Conservation (phyloP, 2,113 vertebrate genomes). For the Ahaetulla prasina region DNA sequence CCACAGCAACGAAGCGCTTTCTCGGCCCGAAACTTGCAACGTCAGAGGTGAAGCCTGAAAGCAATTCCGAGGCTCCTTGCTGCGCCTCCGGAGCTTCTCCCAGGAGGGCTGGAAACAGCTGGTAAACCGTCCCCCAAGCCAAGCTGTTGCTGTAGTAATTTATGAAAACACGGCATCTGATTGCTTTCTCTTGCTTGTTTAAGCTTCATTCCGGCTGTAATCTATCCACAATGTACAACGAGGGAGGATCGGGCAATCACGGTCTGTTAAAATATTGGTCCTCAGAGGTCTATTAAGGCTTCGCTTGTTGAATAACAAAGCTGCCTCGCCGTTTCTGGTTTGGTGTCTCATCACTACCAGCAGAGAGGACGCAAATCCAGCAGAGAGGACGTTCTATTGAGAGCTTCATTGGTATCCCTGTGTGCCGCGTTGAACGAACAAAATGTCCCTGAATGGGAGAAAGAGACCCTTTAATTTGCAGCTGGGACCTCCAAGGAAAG, state of each 20-base stretch:
- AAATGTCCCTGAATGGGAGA: background rate
- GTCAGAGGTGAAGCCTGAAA: background rate
- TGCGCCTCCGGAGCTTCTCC: accelerated
- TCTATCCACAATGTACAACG: accelerated
- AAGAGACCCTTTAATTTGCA: background rate
- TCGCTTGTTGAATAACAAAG: background rate
- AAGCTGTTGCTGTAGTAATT: background rate
- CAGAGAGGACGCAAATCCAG: background rate
- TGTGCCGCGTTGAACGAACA: background rate
- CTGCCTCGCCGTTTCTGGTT: background rate
- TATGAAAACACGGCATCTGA: accelerated
- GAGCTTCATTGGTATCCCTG: background rate
- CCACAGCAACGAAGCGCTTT: background rate
- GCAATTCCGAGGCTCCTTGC: accelerated
- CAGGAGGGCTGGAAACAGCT: accelerated
- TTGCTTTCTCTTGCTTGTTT: accelerated
- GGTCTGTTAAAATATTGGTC: accelerated
- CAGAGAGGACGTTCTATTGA: accelerated
- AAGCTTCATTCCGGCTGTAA: background rate
- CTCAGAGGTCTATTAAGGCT: background rate
- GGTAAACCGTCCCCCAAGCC: accelerated
- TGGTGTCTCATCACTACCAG: background rate
- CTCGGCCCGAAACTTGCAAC: background rate
- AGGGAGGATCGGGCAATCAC: background rate
- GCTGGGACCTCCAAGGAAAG: background rate